phyloP scores from a whole-genome alignment of 2,888 invertebrate species.

The Drosophila subsilvestris region DNA sequence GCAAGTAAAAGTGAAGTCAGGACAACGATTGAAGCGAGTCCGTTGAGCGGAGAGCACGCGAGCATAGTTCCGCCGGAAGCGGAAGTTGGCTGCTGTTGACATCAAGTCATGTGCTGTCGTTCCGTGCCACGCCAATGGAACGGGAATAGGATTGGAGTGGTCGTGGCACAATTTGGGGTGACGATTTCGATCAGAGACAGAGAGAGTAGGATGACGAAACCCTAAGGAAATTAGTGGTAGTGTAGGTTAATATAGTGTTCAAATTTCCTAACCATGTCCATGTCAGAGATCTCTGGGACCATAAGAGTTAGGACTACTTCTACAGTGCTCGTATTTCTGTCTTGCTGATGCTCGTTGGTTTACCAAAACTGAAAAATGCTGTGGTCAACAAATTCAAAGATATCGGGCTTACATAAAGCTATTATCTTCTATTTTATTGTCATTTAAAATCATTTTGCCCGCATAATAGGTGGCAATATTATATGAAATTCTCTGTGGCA shows the following conservation, averaged over 20 bases:
- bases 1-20: slow-evolving; percentile 12
- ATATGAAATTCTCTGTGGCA: no score
- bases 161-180: neutral
- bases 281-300: no score
- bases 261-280: neutral
- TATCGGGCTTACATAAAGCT: no score
- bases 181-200: neutral
- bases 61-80: slow-evolving; percentile 74
- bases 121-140: slow-evolving; percentile 21
- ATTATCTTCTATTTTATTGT: no score
- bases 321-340: no score
- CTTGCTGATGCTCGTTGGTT: no score
- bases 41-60: slow-evolving; percentile 28
- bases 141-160: slow-evolving; percentile 4
- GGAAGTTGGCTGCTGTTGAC: slow-evolving; percentile 44
- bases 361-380: no score
- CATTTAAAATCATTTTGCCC: no score
- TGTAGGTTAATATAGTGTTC: neutral
- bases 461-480: no score
- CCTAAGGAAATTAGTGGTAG: neutral
- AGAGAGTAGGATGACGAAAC: neutral
- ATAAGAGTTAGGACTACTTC: no score
- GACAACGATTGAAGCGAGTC: slow-evolving; percentile 25
- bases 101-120: slow-evolving; percentile 28
- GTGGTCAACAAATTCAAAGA: no score